A percentile compares a stretch with the other conserved stretches of the same genome.
These are phyloP conservation scores for Agapostemon virescens DNA, from an alignment of 2,888 invertebrate genomes.

Conservation along the genomic window DNA sequence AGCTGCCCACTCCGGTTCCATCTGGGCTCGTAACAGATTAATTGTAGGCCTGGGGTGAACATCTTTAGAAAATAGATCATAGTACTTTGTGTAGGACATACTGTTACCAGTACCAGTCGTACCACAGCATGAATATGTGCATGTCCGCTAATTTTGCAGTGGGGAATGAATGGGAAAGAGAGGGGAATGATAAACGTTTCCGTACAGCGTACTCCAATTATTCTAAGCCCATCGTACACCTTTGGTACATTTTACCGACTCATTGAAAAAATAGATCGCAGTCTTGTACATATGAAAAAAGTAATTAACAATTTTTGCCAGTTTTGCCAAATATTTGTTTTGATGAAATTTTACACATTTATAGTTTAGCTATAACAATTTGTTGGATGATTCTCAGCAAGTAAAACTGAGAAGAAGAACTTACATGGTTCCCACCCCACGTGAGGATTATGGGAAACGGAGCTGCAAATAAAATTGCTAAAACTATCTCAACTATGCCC, in stretches of 20 bases:
- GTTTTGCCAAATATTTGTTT: too few species aligned
- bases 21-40: too few species aligned
- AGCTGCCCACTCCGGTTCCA: too few species aligned
- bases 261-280: not conserved
- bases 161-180: too few species aligned
- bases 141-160: not conserved
- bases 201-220: not conserved
- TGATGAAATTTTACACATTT: not conserved
- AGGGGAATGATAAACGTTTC: not conserved
- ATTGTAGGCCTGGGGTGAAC: not conserved
- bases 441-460: not conserved
- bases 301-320: too few species aligned
- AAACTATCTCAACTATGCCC: too few species aligned
- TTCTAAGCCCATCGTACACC: not conserved
- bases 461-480: too few species aligned
- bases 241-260: not conserved
- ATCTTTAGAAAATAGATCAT: not conserved
- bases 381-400: not conserved
- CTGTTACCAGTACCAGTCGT: too few species aligned
- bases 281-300: not conserved
- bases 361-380: not conserved
- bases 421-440: not conserved
- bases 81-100: not conserved
- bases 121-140: too few species aligned
- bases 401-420: not conserved